These are phyloP conservation scores for Plotosus lineatus DNA, from an alignment of 2,113 vertebrate genomes.

Conservation along the genomic window DNA sequence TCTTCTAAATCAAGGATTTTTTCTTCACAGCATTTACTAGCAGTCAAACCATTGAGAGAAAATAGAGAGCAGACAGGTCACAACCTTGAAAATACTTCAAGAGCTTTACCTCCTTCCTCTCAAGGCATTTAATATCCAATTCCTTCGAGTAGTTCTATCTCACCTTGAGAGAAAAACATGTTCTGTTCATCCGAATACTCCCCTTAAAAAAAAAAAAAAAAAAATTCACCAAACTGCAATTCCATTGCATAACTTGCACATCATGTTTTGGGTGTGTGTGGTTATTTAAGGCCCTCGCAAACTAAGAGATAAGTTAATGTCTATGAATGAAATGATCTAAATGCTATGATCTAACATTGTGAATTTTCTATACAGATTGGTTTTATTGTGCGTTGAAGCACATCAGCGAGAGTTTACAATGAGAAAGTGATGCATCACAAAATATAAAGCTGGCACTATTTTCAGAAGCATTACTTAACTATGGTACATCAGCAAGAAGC, in stretches of 20 bases:
- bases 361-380: background rate
- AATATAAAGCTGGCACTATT: no score
- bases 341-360: no score
- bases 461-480: background rate
- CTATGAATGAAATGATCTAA: no score
- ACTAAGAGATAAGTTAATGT: conserved; percentile 25
- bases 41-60: background rate
- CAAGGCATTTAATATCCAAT: background rate
- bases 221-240: background rate
- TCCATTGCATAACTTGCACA: background rate
- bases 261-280: no score
- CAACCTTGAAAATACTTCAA: background rate
- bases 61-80: background rate
- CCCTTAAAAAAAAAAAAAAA: no score
- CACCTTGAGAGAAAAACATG: background rate
- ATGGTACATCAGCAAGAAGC: background rate
- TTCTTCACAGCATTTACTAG: background rate
- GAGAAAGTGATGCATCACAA: background rate
- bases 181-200: background rate
- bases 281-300: background rate
- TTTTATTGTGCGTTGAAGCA: background rate
- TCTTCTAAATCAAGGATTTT: background rate
- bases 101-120: background rate
- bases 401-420: background rate
- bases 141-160: background rate